phyloP scores from a whole-genome alignment of 2,797 vertebrate species.

The Lagothrix lagotricha region DNA sequence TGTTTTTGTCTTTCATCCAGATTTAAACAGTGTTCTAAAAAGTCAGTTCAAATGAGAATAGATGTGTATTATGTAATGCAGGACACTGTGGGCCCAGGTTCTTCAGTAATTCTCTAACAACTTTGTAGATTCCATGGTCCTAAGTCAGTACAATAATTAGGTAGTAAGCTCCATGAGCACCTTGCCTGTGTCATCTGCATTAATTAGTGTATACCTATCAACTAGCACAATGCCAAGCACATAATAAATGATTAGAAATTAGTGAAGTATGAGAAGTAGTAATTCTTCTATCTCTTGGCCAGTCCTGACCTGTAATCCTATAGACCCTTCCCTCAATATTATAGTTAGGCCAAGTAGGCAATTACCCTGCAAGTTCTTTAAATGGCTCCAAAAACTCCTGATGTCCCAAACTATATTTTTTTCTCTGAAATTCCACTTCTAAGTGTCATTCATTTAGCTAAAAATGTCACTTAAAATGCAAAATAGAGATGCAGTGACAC shows the following conservation, averaged over 20 bases:
- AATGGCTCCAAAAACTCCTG: neutral
- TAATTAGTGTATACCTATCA: neutral
- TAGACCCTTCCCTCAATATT: neutral
- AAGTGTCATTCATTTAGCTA: conserved; percentile 5
- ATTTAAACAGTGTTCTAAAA: neutral
- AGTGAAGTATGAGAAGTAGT: neutral
- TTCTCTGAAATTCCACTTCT: neutral
- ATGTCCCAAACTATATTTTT: neutral
- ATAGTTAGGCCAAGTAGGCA: neutral
- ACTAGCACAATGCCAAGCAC: neutral
- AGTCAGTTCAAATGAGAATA: neutral
- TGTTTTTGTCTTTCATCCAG: neutral
- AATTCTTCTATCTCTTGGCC: neutral
- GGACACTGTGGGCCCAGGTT: neutral
- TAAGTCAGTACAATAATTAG: neutral
- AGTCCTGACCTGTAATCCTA: neutral
- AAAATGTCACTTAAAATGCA: neutral
- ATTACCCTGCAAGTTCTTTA: neutral
- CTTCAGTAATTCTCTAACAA: neutral
- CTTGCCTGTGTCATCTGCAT: neutral
- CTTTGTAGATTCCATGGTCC: neutral
- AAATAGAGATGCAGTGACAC: neutral
- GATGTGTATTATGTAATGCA: neutral
- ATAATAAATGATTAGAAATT: neutral
- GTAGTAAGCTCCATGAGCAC: neutral